Evolutionary conservation across 2,888 invertebrate species (phyloP), one percentile per base, ranked within the genome.

Genomic region (Xestia ashworthii): DNA sequence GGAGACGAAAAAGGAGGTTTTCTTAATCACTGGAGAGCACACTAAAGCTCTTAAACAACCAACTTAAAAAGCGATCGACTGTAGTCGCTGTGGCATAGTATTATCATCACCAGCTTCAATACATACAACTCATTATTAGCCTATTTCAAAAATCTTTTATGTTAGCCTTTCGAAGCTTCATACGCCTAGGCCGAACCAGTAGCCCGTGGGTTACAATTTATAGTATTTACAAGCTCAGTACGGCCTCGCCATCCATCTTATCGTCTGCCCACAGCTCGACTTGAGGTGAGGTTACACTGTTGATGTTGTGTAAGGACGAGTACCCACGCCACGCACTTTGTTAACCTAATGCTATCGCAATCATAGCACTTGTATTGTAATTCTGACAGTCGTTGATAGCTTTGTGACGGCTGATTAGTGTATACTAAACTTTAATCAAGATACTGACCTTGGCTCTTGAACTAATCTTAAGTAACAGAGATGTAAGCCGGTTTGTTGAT

Each of bases 331-430:
- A 48, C 66, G 75, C 69, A 73, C 65, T 67, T 66, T 66, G 53
- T 71, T 76, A 74, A 64, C 64, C n/a, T 72, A 80, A 77, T 80
- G 44, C 55, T 77, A 74, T 62, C 76, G 82, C 87, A 78, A 82
- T 86, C 62, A 66, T 8, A 12, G 25, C 79, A 71, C 88, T 86
- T 86, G 88, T 86, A 88, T 86, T 86, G 41, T 78, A 86, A 86
- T 87, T 82, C 44, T 71, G 64, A 25, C 53, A 38, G 74, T 50
- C 12, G 53, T 25, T 77, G 44, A 38, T 44, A 32, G 38, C n/a
- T 48, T 71, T 19, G 66, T 67, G 44, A 16, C 5, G 19, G 19
- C 25, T 67, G 0, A 16, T 83, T 67, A 50, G 69, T 70, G 70
- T 50, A 19, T 48, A 32, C 19, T 48, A 14, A 41, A 19, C 11